Evolutionary conservation across 1,140 invertebrate species (phyloP).

Genomic region (Bombus affinis): DNA sequence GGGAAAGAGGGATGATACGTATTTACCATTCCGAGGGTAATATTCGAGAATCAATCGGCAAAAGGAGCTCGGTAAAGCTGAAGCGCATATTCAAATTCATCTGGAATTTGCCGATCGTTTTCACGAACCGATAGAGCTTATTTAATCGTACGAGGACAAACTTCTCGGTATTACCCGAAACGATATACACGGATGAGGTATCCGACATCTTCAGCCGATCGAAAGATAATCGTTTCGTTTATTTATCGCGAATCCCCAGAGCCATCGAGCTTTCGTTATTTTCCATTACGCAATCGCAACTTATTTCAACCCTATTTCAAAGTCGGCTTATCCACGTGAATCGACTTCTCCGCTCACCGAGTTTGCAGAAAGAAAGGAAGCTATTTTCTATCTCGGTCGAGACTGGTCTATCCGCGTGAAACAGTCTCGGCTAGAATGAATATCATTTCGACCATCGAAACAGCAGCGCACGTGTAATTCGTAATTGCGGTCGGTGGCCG

Average conservation of each 20-base stretch:
- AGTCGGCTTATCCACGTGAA: background rate
- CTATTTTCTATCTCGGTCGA: background rate
- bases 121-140: conserved; percentile 20
- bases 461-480: conserved; percentile 61
- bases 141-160: background rate
- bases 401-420: background rate
- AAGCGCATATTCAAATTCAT: conserved; percentile 34
- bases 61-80: conserved; percentile 11
- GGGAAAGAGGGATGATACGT: background rate
- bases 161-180: background rate
- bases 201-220: no score
- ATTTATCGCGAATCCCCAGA: background rate
- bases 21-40: conserved; percentile 16
- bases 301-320: no score
- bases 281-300: no score
- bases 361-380: background rate
- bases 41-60: conserved; percentile 40
- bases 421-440: background rate
- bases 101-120: conserved; percentile 18
- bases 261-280: background rate
- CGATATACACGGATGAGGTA: no score
- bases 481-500: conserved; percentile 62
- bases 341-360: background rate
- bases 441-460: conserved; percentile 44
- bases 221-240: background rate